phyloP scores from a whole-genome alignment of 2,888 invertebrate species.

The Machimus atricapillus region DNA sequence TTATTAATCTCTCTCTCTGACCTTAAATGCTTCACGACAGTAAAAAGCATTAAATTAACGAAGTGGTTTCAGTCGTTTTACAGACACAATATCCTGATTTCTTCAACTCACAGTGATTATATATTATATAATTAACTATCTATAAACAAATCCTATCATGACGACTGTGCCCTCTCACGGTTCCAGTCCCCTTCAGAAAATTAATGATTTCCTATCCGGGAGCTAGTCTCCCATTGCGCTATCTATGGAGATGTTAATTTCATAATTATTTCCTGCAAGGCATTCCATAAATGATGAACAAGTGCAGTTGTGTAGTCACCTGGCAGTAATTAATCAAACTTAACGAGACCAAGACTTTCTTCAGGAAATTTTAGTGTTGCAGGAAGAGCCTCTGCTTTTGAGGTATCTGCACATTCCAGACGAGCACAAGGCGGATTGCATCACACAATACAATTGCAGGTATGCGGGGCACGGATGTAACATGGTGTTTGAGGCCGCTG shows the following conservation, averaged over 20 bases:
- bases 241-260: constrained; percentile 20
- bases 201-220: background rate
- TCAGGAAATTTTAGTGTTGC: background rate
- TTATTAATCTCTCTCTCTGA: too few species aligned
- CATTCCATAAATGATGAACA: constrained; percentile 2
- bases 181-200: background rate
- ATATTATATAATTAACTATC: background rate
- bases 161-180: background rate
- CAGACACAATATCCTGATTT: background rate
- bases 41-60: background rate
- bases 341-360: background rate
- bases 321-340: constrained; percentile 25
- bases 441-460: background rate
- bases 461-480: background rate
- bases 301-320: background rate
- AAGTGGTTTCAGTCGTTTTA: background rate
- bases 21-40: background rate
- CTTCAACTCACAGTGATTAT: background rate
- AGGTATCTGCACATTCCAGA: background rate
- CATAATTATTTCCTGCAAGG: constrained; percentile 20
- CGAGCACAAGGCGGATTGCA: background rate
- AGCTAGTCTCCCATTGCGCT: background rate
- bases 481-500: background rate
- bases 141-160: background rate
- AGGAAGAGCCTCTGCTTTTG: constrained; percentile 6